These are phyloP conservation scores for Odontamblyopus lacepedii DNA, from an alignment of 2,797 vertebrate species.

Conservation along the genomic window DNA sequence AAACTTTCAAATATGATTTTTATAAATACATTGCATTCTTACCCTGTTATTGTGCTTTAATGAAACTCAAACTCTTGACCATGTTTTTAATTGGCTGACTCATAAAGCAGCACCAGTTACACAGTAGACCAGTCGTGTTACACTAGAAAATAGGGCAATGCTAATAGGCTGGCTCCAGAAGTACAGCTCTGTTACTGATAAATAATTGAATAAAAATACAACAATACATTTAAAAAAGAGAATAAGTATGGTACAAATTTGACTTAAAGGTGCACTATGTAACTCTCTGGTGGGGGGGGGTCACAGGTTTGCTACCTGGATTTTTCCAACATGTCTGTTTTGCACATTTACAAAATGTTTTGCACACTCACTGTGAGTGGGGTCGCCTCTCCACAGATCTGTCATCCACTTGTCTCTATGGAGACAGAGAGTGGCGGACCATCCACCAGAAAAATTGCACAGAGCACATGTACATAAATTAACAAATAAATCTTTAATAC, in stretches of 20 bases:
- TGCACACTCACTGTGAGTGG: background rate
- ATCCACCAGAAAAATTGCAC: background rate
- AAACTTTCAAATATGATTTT: background rate
- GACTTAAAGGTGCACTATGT: background rate
- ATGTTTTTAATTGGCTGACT: background rate
- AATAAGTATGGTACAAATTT: background rate
- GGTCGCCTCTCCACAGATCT: background rate
- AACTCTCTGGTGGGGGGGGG: too few relatives aligned
- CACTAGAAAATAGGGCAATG: conserved; percentile 6
- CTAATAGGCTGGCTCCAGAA: background rate
- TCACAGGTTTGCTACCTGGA: too few relatives aligned
- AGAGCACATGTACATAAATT: background rate
- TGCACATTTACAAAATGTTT: background rate
- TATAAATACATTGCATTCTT: background rate
- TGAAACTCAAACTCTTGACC: background rate
- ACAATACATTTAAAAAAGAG: background rate
- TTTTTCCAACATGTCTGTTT: background rate
- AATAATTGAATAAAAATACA: background rate
- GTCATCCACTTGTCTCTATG: too few relatives aligned
- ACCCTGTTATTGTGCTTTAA: background rate
- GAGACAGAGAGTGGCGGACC: background rate
- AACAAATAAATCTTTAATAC: background rate
- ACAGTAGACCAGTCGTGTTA: background rate
- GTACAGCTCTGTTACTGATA: background rate
- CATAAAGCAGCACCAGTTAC: background rate